Percentiles rank a stretch among this genome's conserved stretches.
Evolutionary conservation across 2,113 vertebrate genomes (phyloP).

Genomic region (Podocnemis expansa): DNA sequence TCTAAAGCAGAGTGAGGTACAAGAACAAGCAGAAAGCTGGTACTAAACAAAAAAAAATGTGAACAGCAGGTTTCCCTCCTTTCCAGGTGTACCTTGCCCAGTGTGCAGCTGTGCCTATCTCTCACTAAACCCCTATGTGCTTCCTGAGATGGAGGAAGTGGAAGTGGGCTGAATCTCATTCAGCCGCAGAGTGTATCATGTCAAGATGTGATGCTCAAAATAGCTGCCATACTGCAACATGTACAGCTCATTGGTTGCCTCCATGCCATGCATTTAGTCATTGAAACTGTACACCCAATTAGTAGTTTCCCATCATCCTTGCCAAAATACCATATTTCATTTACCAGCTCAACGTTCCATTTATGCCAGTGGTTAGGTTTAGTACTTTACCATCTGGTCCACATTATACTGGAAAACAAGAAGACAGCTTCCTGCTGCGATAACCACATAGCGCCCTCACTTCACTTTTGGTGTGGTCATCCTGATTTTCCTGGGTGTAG

Average conservation of each 20-base stretch:
- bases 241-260: not conserved
- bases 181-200: slow-evolving; percentile 9
- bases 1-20: not conserved
- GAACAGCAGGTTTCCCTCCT: not conserved
- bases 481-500: not conserved
- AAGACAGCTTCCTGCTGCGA: slow-evolving; percentile 36
- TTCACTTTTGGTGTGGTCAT: not conserved
- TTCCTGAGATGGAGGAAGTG: slow-evolving; percentile 43
- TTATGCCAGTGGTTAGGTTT: slow-evolving; percentile 52
- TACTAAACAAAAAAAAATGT: not conserved
- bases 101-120: slow-evolving; percentile 6
- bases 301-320: slow-evolving; percentile 20
- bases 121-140: not conserved
- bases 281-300: slow-evolving; percentile 38
- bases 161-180: slow-evolving; percentile 22
- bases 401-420: slow-evolving; percentile 44
- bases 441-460: not conserved
- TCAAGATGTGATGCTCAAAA: slow-evolving; percentile 36
- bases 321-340: slow-evolving; percentile 46
- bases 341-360: slow-evolving; percentile 43
- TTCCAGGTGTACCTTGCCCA: not conserved
- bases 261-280: not conserved
- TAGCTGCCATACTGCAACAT: slow-evolving; percentile 8
- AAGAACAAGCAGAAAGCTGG: not conserved
- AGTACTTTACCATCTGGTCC: slow-evolving; percentile 63